A percentile compares a stretch with the other conserved stretches of the same genome.
These are phyloP conservation scores for Luperina testacea DNA, from an alignment of 2,888 invertebrate genomes.

Conservation along the genomic window DNA sequence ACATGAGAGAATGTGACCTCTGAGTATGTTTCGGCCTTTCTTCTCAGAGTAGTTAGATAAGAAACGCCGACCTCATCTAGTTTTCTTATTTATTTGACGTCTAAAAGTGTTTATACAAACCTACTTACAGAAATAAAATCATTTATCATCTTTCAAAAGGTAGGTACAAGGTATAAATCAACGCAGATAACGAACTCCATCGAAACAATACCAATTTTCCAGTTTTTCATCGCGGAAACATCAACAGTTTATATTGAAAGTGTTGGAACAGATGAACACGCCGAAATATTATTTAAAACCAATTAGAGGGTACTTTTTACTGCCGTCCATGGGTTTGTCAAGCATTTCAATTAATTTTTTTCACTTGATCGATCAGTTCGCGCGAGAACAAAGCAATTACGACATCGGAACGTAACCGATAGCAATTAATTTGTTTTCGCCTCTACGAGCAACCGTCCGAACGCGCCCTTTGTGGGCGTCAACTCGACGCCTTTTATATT, in stretches of 20 bases:
- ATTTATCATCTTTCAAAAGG: constrained; percentile 1
- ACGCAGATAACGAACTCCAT: constrained; percentile 21
- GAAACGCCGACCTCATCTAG: no score
- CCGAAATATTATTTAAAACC: constrained; percentile 49
- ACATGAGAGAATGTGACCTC: no score
- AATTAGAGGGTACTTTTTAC: constrained; percentile 65
- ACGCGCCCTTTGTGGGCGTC: constrained; percentile 82
- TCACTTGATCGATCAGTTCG: constrained; percentile 85
- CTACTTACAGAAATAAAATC: no score
- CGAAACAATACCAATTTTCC: constrained; percentile 25
- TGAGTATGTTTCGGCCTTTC: no score
- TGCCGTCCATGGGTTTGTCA: constrained; percentile 74
- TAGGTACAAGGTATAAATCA: constrained; percentile 9
- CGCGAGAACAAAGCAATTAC: constrained; percentile 88
- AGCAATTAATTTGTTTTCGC: constrained; percentile 89
- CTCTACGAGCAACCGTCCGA: constrained; percentile 80
- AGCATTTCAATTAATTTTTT: constrained; percentile 88
- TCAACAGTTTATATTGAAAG: constrained; percentile 49
- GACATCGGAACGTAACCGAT: constrained; percentile 86
- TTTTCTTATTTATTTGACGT: no score
- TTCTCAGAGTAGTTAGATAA: no score
- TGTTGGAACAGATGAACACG: constrained; percentile 48
- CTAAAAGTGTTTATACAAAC: no score
- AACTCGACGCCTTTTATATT: constrained; percentile 82
- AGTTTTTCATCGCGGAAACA: constrained; percentile 46